Conservation (phyloP, 2,888 invertebrate species). For the Zootermopsis nevadensis region DNA sequence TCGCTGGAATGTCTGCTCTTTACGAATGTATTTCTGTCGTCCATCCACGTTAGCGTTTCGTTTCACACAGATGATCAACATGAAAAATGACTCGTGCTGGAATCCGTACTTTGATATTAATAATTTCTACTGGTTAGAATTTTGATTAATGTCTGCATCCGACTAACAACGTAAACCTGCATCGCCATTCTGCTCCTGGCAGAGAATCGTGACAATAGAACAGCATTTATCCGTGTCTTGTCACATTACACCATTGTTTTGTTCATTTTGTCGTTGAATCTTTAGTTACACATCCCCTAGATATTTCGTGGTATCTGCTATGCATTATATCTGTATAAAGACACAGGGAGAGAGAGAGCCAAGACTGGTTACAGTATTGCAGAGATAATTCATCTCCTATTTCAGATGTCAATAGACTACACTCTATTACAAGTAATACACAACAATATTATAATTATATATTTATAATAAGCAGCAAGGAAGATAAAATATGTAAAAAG, state of each 20-base stretch:
- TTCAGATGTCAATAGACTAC: too few species aligned
- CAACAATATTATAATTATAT: too few species aligned
- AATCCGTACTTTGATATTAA: slow-evolving; percentile 32
- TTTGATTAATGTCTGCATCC: slow-evolving; percentile 33
- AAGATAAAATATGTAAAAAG: too few species aligned
- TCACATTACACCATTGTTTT: not conserved
- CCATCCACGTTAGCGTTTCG: not conserved
- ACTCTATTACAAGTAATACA: too few species aligned
- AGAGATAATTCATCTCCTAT: too few species aligned
- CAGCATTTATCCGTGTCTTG: slow-evolving; percentile 30
- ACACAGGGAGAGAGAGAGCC: too few species aligned
- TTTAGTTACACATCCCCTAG: not conserved
- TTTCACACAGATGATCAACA: slow-evolving; percentile 30
- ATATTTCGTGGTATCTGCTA: too few species aligned
- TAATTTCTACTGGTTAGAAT: slow-evolving; percentile 36
- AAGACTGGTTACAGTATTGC: too few species aligned
- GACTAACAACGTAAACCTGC: not conserved
- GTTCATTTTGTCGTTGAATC: slow-evolving; percentile 3
- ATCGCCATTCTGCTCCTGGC: not conserved
- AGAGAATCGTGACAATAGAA: not conserved
- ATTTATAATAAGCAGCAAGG: too few species aligned
- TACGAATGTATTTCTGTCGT: not conserved
- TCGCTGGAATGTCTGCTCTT: slow-evolving; percentile 16
- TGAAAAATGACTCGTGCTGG: slow-evolving; percentile 36
- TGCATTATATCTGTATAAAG: too few species aligned